Base-by-base conservation (phyloP, 2,888 invertebrate genomes). In the Drepanosiphum platanoidis region DNA sequence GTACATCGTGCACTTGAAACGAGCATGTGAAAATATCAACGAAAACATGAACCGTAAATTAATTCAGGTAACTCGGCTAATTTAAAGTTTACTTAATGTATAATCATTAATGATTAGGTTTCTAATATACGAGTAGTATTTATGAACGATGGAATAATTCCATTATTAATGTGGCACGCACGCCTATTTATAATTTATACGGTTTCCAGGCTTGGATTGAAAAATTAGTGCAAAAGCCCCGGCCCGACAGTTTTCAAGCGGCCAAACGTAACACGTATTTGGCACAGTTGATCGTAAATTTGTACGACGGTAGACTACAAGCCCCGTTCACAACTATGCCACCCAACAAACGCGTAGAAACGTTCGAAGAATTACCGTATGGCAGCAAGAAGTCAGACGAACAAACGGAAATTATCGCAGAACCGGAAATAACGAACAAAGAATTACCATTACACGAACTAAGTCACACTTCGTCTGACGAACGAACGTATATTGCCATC, bases 231-330 rank as follows among this genome's bases (percentile, higher is more conserved):
- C 68, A 68, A 52, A 7, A 18, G 0, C 79, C 79, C 32, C 39
- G 52, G 32, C 79, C 79, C 1, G 27, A 32, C 13, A 34, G 22
- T 22, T n/a, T 8, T 46, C 68, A 22, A 30, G 79, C 79, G 13
- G 27, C 52, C 9, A 66, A 42, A 32, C 64, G 79, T n/a, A 80
- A 80, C n/a, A 80, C 46, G 68, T 80, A 80, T 32, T 68, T 80
- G 34, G 42, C 68, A 42, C 68, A 68, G n/a, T 68, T 80, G 11
- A 1, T 68, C 11, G 15, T 80, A 46, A 22, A 80, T 7, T 46
- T 80, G n/a, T 32, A n/a, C n/a, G 68, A 68, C 13, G 34, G 79
- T 4, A 80, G 68, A 32, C 32, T 80, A 66, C 22, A 4, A 46
- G 27, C 39, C 3, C 79, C 79, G 30, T 80, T 80, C 34, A 46